Conservation (phyloP, 2,113 vertebrate species). For the Eublepharis macularius region DNA sequence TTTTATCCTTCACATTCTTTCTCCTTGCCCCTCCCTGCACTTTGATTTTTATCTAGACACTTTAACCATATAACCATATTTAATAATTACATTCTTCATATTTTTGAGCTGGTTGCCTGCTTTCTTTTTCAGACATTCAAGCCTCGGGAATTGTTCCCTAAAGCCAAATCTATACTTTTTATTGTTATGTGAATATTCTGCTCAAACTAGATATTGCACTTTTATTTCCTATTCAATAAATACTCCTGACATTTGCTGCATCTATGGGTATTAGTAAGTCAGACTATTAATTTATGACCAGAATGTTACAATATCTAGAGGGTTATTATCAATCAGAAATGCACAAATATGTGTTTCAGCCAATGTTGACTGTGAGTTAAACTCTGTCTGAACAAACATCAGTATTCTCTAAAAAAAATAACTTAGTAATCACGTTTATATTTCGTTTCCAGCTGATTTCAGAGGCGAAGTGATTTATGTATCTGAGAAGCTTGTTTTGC, state of each 20-base stretch:
- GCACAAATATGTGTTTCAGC: slow-evolving; percentile 59
- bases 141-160: slow-evolving; percentile 61
- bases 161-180: slow-evolving; percentile 72
- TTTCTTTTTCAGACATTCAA: slow-evolving; percentile 36
- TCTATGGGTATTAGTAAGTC: slow-evolving; percentile 53
- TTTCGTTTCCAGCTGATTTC: slow-evolving; percentile 29
- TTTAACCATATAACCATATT: slow-evolving; percentile 18
- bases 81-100: slow-evolving; percentile 63
- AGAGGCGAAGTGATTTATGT: slow-evolving; percentile 25
- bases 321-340: slow-evolving; percentile 60
- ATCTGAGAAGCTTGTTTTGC: background rate
- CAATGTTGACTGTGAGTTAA: slow-evolving; percentile 40
- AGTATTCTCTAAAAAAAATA: background rate
- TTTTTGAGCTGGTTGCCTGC: slow-evolving; percentile 55
- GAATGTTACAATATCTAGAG: slow-evolving; percentile 58
- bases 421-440: background rate
- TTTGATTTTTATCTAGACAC: slow-evolving; percentile 43
- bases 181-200: slow-evolving; percentile 71
- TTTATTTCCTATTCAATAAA: slow-evolving; percentile 69
- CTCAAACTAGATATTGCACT: slow-evolving; percentile 55
- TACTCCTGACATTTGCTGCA: slow-evolving; percentile 42
- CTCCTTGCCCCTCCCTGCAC: background rate
- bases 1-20: slow-evolving; percentile 37
- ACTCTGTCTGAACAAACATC: slow-evolving; percentile 37
- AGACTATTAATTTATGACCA: slow-evolving; percentile 57